phyloP scores from a whole-genome alignment of 2,113 vertebrate genomes.

The Sus scrofa region DNA sequence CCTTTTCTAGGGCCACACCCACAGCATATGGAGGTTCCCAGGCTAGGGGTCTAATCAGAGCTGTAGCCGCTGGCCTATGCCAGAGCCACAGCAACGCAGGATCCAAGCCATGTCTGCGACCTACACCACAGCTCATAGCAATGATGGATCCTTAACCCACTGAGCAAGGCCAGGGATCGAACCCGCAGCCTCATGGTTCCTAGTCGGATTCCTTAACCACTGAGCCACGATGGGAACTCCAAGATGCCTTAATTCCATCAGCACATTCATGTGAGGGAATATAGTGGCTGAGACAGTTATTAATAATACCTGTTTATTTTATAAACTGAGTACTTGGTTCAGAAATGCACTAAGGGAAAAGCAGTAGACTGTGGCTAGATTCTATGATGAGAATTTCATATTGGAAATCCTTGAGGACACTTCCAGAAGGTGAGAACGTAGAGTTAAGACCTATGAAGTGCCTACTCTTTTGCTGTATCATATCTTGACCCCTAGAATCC shows the following conservation, averaged over 20 bases:
- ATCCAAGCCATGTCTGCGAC: too few relatives aligned
- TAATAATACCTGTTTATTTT: background rate
- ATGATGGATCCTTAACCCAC: too few relatives aligned
- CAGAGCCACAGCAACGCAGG: too few relatives aligned
- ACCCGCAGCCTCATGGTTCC: too few relatives aligned
- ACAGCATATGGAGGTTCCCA: too few relatives aligned
- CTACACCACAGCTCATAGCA: too few relatives aligned
- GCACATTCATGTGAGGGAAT: background rate
- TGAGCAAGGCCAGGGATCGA: too few relatives aligned
- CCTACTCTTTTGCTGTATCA: background rate
- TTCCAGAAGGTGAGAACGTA: background rate
- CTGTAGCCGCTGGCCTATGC: too few relatives aligned
- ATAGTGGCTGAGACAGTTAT: background rate
- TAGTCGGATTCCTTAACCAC: too few relatives aligned
- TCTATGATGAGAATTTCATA: background rate
- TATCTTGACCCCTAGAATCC: background rate
- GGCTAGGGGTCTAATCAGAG: too few relatives aligned
- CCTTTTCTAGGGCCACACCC: too few relatives aligned
- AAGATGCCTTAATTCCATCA: background rate
- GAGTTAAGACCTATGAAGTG: background rate
- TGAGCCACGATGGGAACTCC: too few relatives aligned
- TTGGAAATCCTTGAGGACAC: background rate
- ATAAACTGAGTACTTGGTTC: background rate
- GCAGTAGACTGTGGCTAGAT: background rate
- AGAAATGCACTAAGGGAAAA: background rate